Base-by-base conservation (phyloP, 2,113 vertebrate species). In the Ptyas mucosa region DNA sequence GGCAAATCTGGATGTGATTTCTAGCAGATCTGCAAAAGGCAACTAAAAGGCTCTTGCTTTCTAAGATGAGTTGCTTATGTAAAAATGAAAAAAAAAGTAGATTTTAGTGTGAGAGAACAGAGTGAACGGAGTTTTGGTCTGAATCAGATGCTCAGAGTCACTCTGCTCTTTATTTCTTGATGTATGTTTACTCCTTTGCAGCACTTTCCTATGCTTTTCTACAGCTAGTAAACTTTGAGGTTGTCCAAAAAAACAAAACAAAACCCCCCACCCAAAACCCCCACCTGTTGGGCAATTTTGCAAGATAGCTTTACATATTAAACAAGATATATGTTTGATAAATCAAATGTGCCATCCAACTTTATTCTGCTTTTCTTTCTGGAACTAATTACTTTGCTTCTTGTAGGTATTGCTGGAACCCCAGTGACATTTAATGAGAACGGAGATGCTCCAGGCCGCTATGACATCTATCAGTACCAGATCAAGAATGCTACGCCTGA, bases 401-500 rank as follows among this genome's bases (percentile, higher is more conserved):
- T 91, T 3, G 0, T 95, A 99, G 99, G 99, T 96, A 99, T 99
- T 9, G 99, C 98, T 8, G 98, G 98, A 91, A 99, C 98, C 69
- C 99, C 99, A 0, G 99, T 99, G 96, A 98, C 99, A 0, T 99
- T 99, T 97, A 99, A 99, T 0, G 98, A 99, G 97, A 99, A 99
- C 0, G 99, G 99, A 87, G 99, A 99, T 0, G 98, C 99, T 0
- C 99, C 99, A 0, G 99, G 99, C 14, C 99, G 99, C 58, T 99
- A 99, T 0, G 99, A 99, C 96, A 99, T 99, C 97, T 99, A 99
- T 97, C 99, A 99, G 95, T 99, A 99, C 96, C 99, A 99, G 97
- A 97, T 99, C 81, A 97, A 97, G 92, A 99, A 99, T 15, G 97
- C 97, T 94, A 98, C 97, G 0, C 97, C 98, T 0, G 98, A 98